Evolutionary conservation across 2,797 vertebrate species (phyloP).

Genomic region (Thaleichthys pacificus): DNA sequence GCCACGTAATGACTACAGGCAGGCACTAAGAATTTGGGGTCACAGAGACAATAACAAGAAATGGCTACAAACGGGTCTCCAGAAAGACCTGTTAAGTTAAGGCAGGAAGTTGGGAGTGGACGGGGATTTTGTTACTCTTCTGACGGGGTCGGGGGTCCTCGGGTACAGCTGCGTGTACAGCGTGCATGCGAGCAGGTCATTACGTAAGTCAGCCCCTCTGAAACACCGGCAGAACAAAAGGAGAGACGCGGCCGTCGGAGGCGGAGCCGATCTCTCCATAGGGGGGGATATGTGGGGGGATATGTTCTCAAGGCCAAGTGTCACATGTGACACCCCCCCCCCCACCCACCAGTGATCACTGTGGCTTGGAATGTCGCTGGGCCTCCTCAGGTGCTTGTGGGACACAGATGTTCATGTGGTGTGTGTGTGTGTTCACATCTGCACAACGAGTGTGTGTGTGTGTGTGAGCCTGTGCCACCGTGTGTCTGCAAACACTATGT

Average conservation of each 20-base stretch:
- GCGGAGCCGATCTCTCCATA: not conserved
- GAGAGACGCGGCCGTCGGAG: not conserved
- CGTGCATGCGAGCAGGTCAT: not conserved
- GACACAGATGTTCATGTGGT: not conserved
- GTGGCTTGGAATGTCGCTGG: too few relatives aligned
- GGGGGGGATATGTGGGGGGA: not conserved
- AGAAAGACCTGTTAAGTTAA: conserved; percentile 33
- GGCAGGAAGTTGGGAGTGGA: conserved; percentile 21
- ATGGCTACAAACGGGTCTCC: conserved; percentile 44
- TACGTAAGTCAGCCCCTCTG: not conserved
- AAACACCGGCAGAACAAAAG: not conserved
- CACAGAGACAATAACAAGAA: conserved; percentile 59
- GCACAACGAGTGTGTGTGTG: not conserved
- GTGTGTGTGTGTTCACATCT: not conserved
- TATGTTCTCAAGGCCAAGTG: not conserved
- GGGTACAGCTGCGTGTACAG: not conserved
- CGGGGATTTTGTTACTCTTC: not conserved
- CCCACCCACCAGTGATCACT: too few relatives aligned
- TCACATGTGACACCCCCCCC: too few relatives aligned
- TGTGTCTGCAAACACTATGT: not conserved
- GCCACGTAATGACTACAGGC: conserved; percentile 33
- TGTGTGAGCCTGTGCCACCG: not conserved
- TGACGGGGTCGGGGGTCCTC: not conserved
- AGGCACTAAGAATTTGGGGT: conserved; percentile 17
- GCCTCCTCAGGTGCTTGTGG: not conserved